Percentiles rank a stretch among this genome's conserved stretches.
Conservation (phyloP, 2,113 vertebrate species). For the Phalacrocorax aristotelis region DNA sequence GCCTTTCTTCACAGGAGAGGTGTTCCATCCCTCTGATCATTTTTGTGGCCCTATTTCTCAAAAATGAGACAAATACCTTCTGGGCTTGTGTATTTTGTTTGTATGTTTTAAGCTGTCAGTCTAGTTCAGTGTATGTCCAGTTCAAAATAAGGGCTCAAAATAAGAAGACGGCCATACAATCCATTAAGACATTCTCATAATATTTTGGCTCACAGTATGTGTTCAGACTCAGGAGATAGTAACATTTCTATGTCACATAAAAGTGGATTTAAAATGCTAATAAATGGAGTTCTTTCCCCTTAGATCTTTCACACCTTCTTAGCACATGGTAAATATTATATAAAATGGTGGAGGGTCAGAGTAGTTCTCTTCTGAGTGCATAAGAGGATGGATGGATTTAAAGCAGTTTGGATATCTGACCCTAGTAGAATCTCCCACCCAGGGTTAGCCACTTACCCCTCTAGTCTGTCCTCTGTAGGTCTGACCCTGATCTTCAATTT, state of each 20-base stretch:
- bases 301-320: background rate
- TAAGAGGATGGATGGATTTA: constrained; percentile 34
- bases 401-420: constrained; percentile 16
- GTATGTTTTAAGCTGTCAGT: background rate
- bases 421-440: background rate
- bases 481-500: constrained; percentile 39
- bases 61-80: background rate
- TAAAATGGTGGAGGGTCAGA: background rate
- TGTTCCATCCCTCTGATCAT: background rate
- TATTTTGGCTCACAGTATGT: background rate
- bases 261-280: constrained; percentile 42
- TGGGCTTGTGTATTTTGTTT: background rate
- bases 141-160: background rate
- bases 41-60: background rate
- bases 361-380: background rate
- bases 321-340: background rate
- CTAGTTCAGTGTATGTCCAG: background rate
- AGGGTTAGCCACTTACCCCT: background rate
- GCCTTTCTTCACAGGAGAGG: background rate
- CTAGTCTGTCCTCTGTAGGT: background rate
- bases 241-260: background rate
- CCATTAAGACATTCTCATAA: background rate
- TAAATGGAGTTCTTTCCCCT: background rate
- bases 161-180: background rate
- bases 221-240: background rate